phyloP scores from a whole-genome alignment of 1,140 invertebrate species.

The fruit fly (Drosophila melanogaster) region DNA sequence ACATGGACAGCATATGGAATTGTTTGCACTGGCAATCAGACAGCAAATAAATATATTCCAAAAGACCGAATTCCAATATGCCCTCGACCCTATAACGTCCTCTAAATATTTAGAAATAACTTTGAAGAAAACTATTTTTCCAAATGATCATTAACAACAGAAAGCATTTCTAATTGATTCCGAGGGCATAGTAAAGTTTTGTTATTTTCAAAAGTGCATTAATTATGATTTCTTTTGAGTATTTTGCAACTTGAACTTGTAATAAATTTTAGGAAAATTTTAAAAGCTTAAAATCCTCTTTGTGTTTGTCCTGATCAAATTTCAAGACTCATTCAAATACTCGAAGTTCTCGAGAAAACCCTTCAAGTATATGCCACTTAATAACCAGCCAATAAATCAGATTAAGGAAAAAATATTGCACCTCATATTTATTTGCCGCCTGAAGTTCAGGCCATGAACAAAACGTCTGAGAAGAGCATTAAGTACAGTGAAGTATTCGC shows the following conservation, averaged over 20 bases:
- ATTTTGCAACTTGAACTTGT: neutral
- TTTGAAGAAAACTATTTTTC: neutral
- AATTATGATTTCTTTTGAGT: no score
- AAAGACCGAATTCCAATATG: conserved; percentile 20
- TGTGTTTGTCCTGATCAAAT: no score
- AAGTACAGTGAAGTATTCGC: conserved; percentile 12
- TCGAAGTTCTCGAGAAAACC: neutral
- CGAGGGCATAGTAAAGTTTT: neutral
- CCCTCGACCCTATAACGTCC: neutral
- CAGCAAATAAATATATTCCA: conserved; percentile 1
- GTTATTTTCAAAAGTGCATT: neutral
- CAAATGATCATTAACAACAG: neutral
- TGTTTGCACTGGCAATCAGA: conserved; percentile 48
- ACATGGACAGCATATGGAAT: conserved; percentile 52
- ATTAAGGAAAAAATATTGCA: neutral
- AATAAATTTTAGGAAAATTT: neutral
- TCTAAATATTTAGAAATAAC: neutral
- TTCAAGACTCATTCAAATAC: neutral
- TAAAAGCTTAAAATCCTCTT: neutral
- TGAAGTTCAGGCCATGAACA: neutral
- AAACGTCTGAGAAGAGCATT: conserved; percentile 14
- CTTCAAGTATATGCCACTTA: conserved; percentile 7
- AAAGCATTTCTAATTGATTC: neutral
- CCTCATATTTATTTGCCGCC: neutral
- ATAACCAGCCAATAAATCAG: conserved; percentile 12